Evolutionary conservation across 2,888 invertebrate genomes (phyloP), one percentile per base, ranked within the genome.

Genomic region (Chrysomela aeneicollis): DNA sequence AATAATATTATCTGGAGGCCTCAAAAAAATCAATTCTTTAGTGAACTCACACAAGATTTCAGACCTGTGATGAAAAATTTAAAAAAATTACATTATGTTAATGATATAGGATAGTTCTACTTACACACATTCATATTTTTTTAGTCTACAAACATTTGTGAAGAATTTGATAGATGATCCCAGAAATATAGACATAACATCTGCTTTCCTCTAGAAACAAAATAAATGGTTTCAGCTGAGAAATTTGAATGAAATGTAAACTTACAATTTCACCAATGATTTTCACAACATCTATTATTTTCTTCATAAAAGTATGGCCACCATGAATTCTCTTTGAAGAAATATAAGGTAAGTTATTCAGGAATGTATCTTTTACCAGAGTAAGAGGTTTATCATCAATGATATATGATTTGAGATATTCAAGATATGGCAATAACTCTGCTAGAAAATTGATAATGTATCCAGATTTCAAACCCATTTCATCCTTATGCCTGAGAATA

Each of bases 391-490:
- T 62, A 54, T 64, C 49, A 26, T 51, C 19, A 30, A 64, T 60
- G 42, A 69, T 54, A 58, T 65, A 71, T 30, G 69, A 54, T 47
- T 62, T 69, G 32, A 77, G 60, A 66, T 76, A 74, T 18, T 53
- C 30, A 67, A 63, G 70, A 59, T 72, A 68, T 6, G 72, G 76
- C 46, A 79, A 58, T 18, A 78, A 64, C 67, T 73, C 72, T 15
- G 76, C 68, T 21, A 80, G 26, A 49, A 79, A 72, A 47, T 72
- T 67, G 21, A 80, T 32, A 18, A 74, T 62, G 67, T 77, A 74
- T 42, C 78, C 71, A 12, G 74, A 74, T 52, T 74, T 75, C 50
- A 75, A 68, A 3, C 78, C 81, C 47, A 78, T 69, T 74, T 80
- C 76, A 51, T 74, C 66, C n/a, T 32, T 47, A 59, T 42, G 42